These are phyloP conservation scores for Eira barbara DNA, from an alignment of 2,113 vertebrate species.

Conservation along the genomic window DNA sequence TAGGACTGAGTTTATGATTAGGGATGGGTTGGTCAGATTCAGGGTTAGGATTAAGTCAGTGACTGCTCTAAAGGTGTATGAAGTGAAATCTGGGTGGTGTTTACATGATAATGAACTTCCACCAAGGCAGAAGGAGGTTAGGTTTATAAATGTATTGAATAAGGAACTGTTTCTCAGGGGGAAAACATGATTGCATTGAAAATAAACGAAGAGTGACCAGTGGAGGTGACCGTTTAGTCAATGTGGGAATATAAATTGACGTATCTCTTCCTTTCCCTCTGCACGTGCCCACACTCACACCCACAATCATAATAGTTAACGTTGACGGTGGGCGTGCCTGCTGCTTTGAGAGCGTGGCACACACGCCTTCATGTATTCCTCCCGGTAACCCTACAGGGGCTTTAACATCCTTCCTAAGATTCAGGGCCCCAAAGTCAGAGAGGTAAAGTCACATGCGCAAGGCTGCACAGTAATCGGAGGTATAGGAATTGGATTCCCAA, in stretches of 20 bases:
- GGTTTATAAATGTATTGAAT: not conserved
- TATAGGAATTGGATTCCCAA: not conserved
- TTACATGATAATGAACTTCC: not conserved
- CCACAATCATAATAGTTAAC: not conserved
- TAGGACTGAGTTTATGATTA: not conserved
- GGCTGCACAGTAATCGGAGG: not conserved
- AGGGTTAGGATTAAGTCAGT: not conserved
- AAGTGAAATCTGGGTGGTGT: not conserved
- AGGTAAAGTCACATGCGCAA: not conserved
- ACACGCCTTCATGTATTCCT: not conserved
- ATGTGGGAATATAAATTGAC: not conserved
- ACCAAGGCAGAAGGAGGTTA: not conserved
- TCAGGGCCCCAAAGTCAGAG: not conserved
- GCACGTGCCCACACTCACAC: rapidly evolving
- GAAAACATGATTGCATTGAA: not conserved
- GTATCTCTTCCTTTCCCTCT: not conserved
- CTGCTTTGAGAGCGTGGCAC: not conserved
- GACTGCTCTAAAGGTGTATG: not conserved
- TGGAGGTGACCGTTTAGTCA: not conserved
- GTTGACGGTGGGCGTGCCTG: not conserved
- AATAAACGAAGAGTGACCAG: not conserved
- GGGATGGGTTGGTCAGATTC: not conserved
- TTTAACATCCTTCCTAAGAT: not conserved
- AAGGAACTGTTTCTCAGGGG: not conserved
- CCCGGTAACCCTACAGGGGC: not conserved